Percentiles rank a stretch among this genome's conserved stretches.
Evolutionary conservation across 2,888 invertebrate genomes (phyloP).

Genomic region (Hofmannophila pseudospretella): DNA sequence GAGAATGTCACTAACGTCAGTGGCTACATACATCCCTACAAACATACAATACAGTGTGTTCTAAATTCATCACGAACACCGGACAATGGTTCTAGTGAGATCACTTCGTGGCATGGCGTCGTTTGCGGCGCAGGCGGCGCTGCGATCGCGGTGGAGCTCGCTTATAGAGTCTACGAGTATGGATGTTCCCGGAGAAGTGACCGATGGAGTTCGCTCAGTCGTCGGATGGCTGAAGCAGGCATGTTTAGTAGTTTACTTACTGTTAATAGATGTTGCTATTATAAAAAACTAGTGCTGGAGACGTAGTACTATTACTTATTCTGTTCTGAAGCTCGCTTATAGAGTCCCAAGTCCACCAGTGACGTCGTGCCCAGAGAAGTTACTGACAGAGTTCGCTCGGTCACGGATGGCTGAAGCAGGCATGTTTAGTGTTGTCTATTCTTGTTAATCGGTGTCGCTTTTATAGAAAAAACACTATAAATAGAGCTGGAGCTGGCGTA

Average conservation of each 20-base stretch:
- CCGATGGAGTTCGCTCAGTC: conserved; percentile 85
- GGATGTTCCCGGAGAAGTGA: conserved; percentile 81
- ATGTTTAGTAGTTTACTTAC: too few species aligned
- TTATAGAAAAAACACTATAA: too few species aligned
- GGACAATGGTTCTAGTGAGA: conserved; percentile 47
- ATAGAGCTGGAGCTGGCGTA: too few species aligned
- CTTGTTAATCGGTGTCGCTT: too few species aligned
- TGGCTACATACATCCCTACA: too few species aligned
- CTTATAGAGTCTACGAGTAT: conserved; percentile 83
- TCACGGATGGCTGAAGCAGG: conserved; percentile 91
- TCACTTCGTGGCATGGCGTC: conserved; percentile 77
- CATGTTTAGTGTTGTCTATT: conserved; percentile 48
- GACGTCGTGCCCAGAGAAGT: conserved; percentile 82
- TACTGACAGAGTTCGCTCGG: conserved; percentile 85
- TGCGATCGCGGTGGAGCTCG: conserved; percentile 85
- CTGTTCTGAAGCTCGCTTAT: conserved; percentile 87
- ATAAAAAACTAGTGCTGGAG: too few species aligned
- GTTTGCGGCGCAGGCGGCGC: conserved; percentile 83
- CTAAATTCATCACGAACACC: too few species aligned
- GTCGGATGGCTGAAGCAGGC: conserved; percentile 92
- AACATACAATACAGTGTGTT: too few species aligned
- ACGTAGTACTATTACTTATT: too few species aligned
- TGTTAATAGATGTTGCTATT: too few species aligned
- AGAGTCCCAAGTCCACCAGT: conserved; percentile 82
- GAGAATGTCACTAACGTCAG: too few species aligned